These are phyloP conservation scores for Pachyrhynchus sulphureomaculatus DNA, from an alignment of 1,140 invertebrate species.

Conservation along the genomic window DNA sequence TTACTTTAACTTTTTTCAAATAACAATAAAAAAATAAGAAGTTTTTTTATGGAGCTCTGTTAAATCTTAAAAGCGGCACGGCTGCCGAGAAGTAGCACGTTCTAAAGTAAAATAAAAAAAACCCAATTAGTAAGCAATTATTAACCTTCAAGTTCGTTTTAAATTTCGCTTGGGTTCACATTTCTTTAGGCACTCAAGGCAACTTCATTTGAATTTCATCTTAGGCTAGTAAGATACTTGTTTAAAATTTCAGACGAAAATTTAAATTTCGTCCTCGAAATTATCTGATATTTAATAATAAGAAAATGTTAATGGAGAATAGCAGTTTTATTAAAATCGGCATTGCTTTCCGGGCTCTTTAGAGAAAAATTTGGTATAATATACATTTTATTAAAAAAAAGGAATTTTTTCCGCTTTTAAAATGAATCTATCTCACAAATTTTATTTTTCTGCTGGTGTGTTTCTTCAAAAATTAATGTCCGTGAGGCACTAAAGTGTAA, in stretches of 20 bases:
- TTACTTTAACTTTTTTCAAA: too few relatives aligned
- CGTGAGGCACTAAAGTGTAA: too few relatives aligned
- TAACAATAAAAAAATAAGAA: too few relatives aligned
- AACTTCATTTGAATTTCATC: conserved; percentile 19
- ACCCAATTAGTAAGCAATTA: conserved; percentile 31
- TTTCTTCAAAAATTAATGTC: too few relatives aligned
- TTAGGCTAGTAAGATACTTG: conserved; percentile 14
- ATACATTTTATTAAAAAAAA: too few relatives aligned
- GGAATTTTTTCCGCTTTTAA: too few relatives aligned
- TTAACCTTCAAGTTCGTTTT: conserved; percentile 28
- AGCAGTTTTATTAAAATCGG: not conserved
- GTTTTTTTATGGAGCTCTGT: too few relatives aligned
- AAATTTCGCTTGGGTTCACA: conserved; percentile 23
- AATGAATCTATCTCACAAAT: too few relatives aligned
- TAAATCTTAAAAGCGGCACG: too few relatives aligned
- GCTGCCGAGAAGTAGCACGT: not conserved
- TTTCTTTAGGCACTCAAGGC: conserved; percentile 10
- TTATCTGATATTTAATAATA: conserved; percentile 12
- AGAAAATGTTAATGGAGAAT: conserved; percentile 9
- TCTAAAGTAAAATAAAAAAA: conserved; percentile 14
- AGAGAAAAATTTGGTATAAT: too few relatives aligned
- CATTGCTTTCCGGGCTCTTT: not conserved
- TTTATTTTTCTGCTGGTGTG: too few relatives aligned
- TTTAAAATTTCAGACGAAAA: conserved; percentile 15
- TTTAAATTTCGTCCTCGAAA: conserved; percentile 5